Conservation (phyloP, 1,140 invertebrate species). For the Drosophila teissieri region DNA sequence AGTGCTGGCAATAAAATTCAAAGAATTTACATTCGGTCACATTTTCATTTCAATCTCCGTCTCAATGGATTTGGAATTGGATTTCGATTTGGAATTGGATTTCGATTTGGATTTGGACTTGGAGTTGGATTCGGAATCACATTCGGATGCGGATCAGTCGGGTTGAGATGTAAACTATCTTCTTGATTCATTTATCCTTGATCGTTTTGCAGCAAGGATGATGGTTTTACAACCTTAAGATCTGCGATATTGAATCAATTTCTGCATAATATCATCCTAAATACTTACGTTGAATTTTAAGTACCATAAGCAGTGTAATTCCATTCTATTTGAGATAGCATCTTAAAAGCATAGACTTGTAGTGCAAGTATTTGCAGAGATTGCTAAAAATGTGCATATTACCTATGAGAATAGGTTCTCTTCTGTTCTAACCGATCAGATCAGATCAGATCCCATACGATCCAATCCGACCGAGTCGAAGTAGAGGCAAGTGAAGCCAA, state of each 20-base stretch:
- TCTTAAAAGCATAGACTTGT: too few species aligned
- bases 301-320: too few species aligned
- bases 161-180: too few species aligned
- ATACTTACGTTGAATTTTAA: too few species aligned
- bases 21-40: constrained; percentile 67
- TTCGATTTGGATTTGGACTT: neutral
- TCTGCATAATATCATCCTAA: too few species aligned
- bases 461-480: neutral
- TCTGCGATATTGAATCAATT: neutral
- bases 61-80: neutral
- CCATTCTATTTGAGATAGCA: too few species aligned
- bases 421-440: constrained; percentile 14
- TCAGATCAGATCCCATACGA: neutral
- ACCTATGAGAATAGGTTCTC: constrained; percentile 4
- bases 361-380: too few species aligned
- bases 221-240: neutral
- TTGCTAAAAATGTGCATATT: constrained; percentile 27
- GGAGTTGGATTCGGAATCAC: neutral
- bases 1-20: constrained; percentile 37
- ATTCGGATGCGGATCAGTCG: neutral
- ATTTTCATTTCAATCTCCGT: constrained; percentile 69
- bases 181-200: too few species aligned
- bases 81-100: neutral
- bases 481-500: neutral
- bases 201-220: too few species aligned